These are phyloP conservation scores for Pangasius sanitwongsei DNA, from an alignment of 2,797 vertebrate species.

Conservation along the genomic window DNA sequence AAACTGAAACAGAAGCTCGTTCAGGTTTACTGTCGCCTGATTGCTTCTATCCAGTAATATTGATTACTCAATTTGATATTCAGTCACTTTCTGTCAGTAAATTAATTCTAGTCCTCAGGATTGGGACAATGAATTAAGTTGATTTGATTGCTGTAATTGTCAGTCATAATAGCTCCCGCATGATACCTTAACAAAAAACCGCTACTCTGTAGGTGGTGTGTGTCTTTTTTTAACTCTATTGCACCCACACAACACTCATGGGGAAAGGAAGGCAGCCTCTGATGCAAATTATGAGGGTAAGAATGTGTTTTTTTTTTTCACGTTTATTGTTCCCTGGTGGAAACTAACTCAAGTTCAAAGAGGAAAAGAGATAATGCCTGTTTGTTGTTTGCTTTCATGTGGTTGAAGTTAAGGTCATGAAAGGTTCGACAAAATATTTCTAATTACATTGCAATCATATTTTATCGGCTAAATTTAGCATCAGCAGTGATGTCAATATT, in stretches of 20 bases:
- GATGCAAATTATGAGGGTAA: slow-evolving; percentile 30
- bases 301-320: background rate
- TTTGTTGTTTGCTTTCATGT: slow-evolving; percentile 6
- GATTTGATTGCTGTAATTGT: background rate
- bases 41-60: background rate
- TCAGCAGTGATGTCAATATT: background rate
- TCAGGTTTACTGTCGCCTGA: background rate
- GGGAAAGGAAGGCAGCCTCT: slow-evolving; percentile 1
- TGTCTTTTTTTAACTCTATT: slow-evolving; percentile 31
- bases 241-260: slow-evolving; percentile 17
- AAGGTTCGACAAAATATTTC: background rate
- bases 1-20: background rate
- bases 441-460: background rate
- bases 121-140: background rate
- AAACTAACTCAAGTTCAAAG: slow-evolving; percentile 32
- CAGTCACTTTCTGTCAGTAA: background rate
- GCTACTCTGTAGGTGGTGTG: slow-evolving; percentile 8
- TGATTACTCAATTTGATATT: background rate
- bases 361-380: background rate
- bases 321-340: slow-evolving; percentile 13
- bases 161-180: background rate
- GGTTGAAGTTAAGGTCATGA: slow-evolving; percentile 12
- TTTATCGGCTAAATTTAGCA: background rate
- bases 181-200: background rate
- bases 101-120: background rate